Percentiles rank a stretch among this genome's conserved stretches.
These are phyloP conservation scores for Hydrotaea diabolus DNA, from an alignment of 2,888 invertebrate species.

Conservation along the genomic window DNA sequence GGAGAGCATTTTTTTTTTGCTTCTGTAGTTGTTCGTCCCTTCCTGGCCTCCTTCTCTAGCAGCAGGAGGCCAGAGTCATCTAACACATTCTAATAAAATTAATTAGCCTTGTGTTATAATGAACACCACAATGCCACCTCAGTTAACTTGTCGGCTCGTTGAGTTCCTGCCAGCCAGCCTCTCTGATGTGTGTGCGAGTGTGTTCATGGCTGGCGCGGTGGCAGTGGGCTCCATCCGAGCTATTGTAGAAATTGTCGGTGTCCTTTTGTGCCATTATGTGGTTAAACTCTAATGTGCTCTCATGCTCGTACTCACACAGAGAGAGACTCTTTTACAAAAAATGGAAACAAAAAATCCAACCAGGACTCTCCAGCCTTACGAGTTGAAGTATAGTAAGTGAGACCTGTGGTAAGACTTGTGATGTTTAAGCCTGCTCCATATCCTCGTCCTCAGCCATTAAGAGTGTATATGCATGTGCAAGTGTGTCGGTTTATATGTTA, in stretches of 20 bases:
- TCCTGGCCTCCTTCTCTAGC: not conserved
- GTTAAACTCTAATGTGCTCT: constrained; percentile 41
- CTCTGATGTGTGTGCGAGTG: not conserved
- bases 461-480: too few species aligned
- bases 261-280: constrained; percentile 51
- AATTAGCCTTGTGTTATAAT: constrained; percentile 76
- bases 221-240: not conserved
- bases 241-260: not conserved
- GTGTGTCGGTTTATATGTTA: not conserved
- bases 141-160: constrained; percentile 39
- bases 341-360: constrained; percentile 28
- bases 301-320: not conserved
- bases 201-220: not conserved
- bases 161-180: not conserved
- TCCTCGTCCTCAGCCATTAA: not conserved
- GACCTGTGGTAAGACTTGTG: constrained; percentile 29
- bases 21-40: not conserved
- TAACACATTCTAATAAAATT: constrained; percentile 73
- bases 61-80: not conserved
- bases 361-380: not conserved
- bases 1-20: too few species aligned
- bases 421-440: constrained; percentile 7
- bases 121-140: constrained; percentile 68
- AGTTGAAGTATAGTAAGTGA: constrained; percentile 34
- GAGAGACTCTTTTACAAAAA: not conserved